Conservation (phyloP, 2,797 vertebrate genomes). For the Bradypus variegatus region DNA sequence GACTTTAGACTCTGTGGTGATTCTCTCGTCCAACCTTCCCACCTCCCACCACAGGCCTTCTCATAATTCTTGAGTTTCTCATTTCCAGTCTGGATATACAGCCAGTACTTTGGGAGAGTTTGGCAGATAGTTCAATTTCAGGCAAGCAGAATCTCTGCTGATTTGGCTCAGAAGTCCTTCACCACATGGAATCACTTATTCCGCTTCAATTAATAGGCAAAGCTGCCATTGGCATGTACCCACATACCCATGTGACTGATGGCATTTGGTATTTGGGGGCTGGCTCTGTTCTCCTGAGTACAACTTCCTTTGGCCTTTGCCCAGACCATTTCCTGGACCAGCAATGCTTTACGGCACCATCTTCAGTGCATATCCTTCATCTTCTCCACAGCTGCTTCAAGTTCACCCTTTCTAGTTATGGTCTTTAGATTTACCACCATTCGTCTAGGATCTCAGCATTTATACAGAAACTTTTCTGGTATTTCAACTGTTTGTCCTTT, state of each 20-base stretch:
- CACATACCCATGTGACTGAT: slow-evolving; percentile 52
- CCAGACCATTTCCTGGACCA: background rate
- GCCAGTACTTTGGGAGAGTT: slow-evolving; percentile 57
- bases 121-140: slow-evolving; percentile 53
- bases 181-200: slow-evolving; percentile 71
- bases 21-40: background rate
- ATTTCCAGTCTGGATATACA: slow-evolving; percentile 59
- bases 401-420: background rate
- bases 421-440: background rate
- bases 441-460: background rate
- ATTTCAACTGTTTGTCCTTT: background rate
- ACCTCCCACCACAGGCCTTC: background rate
- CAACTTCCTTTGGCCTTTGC: slow-evolving; percentile 35
- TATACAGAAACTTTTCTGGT: background rate
- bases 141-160: slow-evolving; percentile 43
- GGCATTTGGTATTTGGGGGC: slow-evolving; percentile 7
- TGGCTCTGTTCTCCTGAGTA: slow-evolving; percentile 21
- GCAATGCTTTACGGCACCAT: background rate
- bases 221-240: slow-evolving; percentile 50
- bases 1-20: background rate
- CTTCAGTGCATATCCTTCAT: background rate
- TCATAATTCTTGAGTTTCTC: slow-evolving; percentile 46
- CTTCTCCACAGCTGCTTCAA: background rate
- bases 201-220: slow-evolving; percentile 61
- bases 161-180: slow-evolving; percentile 55